phyloP scores from a whole-genome alignment of 2,888 invertebrate genomes.

The Eupithecia pulchellata region DNA sequence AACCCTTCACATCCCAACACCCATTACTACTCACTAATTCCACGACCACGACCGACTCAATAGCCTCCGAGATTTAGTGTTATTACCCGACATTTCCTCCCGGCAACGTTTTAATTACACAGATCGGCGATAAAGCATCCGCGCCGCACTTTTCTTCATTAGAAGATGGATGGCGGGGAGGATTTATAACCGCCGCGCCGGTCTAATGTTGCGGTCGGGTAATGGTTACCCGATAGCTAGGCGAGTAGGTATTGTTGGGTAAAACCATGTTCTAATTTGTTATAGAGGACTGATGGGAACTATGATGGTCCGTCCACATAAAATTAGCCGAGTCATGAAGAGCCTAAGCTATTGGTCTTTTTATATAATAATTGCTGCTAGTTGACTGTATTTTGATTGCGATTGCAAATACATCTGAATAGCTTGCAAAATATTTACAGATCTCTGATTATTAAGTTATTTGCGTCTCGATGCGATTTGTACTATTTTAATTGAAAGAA shows the following conservation, averaged over 20 bases:
- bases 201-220: conserved; percentile 60
- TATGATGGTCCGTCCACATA: not conserved
- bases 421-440: too few relatives aligned
- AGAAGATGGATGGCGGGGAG: conserved; percentile 77
- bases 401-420: too few relatives aligned
- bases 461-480: too few relatives aligned
- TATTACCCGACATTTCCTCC: conserved; percentile 83
- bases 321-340: not conserved
- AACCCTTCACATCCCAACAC: conserved; percentile 9
- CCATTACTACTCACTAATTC: conserved; percentile 14
- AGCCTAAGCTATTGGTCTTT: too few relatives aligned
- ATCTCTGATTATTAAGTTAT: too few relatives aligned
- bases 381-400: too few relatives aligned
- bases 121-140: conserved; percentile 84
- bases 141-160: conserved; percentile 85
- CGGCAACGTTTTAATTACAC: conserved; percentile 86
- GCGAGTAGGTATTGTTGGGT: conserved; percentile 20
- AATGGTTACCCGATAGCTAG: conserved; percentile 28
- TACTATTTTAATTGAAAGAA: too few relatives aligned
- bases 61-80: conserved; percentile 74
- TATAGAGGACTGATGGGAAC: not conserved
- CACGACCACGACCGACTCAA: conserved; percentile 11
- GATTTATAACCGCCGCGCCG: conserved; percentile 67
- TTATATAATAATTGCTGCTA: too few relatives aligned
- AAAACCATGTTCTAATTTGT: not conserved